Conservation (phyloP, 2,888 invertebrate genomes). For the Agrotis exclamationis region DNA sequence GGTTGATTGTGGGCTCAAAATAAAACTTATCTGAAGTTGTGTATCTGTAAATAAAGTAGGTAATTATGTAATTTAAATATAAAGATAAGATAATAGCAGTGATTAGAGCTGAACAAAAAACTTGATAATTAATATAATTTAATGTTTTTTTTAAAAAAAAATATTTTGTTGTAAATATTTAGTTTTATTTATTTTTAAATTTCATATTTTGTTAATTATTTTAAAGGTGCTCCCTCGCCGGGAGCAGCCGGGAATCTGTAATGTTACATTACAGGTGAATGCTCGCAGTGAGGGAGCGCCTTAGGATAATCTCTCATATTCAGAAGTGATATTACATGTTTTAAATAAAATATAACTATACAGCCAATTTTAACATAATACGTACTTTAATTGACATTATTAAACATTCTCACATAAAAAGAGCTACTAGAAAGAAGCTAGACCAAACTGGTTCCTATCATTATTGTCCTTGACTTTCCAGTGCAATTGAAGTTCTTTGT, state of each 20-base stretch:
- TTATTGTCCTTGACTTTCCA: not conserved
- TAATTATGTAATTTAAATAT: not conserved
- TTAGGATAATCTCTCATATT: too few relatives aligned
- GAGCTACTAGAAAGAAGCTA: not conserved
- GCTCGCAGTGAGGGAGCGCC: too few relatives aligned
- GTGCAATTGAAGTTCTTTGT: not conserved
- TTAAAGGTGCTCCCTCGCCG: too few relatives aligned
- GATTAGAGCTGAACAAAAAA: not conserved
- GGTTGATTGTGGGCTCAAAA: slow-evolving; percentile 95
- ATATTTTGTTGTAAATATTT: too few relatives aligned
- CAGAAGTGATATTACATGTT: too few relatives aligned
- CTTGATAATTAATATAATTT: not conserved
- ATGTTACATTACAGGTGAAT: too few relatives aligned
- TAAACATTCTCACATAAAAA: not conserved
- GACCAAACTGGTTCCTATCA: not conserved
- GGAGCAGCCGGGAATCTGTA: too few relatives aligned
- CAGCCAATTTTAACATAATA: not conserved
- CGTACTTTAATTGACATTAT: not conserved
- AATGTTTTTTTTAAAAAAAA: not conserved
- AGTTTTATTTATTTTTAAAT: too few relatives aligned
- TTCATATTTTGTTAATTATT: too few relatives aligned
- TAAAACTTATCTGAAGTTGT: slow-evolving; percentile 97
- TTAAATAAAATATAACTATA: not conserved
- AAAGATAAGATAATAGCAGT: not conserved
- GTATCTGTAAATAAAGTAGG: slow-evolving; percentile 92